Base-by-base conservation (phyloP, 1,140 invertebrate species). In the Cryptotermes secundus region DNA sequence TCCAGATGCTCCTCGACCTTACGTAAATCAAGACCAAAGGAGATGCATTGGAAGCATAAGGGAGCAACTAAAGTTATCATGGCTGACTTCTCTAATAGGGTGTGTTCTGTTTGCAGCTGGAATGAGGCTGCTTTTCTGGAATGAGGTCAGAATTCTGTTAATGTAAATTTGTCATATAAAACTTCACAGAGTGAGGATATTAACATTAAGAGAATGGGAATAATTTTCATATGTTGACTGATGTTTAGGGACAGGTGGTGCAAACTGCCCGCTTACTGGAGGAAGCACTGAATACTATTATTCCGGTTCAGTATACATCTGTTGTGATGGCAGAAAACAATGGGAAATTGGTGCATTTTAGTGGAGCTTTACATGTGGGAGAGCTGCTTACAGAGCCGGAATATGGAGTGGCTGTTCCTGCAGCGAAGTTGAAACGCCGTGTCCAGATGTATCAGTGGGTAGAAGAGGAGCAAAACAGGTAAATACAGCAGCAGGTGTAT, bases 371-470 rank as follows among this genome's bases (percentile, higher is more conserved):
- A 31, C 88, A 92, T 34, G 92, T 96, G 80, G 91, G 93, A n/a
- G 95, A 97, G 88, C 95, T 95, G 3, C 91, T 98, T 84, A 94
- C 94, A 16, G 96, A 97, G 88, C 93, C 93, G 31, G 93, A 95
- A 85, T 96, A 96, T 88, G 94, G 95, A 83, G 93, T 97, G 79
- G 93, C 95, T 87, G 92, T 96, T 12, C 91, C 93, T 83, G 93
- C 95, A 34, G 93, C 96, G 0, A 95, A 95, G 87, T 88, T 96
- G 35, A 94, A 94, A 86, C 92, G 95, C 80, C 91, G 94, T 85
- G 95, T 96, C 1, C 96, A 98, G 89, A 97, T 97, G 95, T 98
- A 95, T 88, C 97, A 98, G 88, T 98, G 96, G 96, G 92, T 97
- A 80, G 96, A 98, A 86, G 95, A 96, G 87, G 90, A 93, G 85